phyloP scores from a whole-genome alignment of 1,140 invertebrate species.

The Brachystomella parvula region DNA sequence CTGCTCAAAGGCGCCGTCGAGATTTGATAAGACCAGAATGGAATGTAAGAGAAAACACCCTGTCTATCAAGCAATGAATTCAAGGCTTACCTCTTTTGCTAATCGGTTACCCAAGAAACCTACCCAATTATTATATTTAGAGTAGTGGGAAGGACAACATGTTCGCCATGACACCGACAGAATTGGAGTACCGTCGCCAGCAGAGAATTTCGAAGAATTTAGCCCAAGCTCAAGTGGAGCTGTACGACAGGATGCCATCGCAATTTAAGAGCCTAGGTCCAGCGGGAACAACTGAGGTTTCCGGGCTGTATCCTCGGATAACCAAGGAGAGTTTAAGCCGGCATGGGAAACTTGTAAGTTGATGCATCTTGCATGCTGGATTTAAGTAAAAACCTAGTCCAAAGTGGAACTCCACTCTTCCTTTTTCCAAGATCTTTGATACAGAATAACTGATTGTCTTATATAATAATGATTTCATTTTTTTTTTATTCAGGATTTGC shows the following conservation, averaged over 20 bases:
- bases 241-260: neutral
- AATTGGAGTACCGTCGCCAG: neutral
- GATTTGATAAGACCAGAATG: too few species aligned
- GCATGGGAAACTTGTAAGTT: neutral
- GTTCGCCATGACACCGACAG: neutral
- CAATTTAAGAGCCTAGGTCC: neutral
- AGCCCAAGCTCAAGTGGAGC: neutral
- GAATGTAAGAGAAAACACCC: too few species aligned
- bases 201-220: constrained; percentile 1
- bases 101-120: too few species aligned
- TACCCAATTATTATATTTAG: too few species aligned
- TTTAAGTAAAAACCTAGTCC: neutral
- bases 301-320: neutral
- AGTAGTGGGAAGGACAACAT: too few species aligned
- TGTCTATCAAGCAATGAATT: too few species aligned
- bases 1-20: too few species aligned
- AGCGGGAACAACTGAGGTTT: neutral
- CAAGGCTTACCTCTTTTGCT: too few species aligned
- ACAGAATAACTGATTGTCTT: neutral
- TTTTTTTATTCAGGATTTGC: neutral
- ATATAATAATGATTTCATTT: neutral
- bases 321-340: neutral
- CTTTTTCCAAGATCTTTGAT: neutral
- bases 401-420: neutral
- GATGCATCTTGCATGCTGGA: too few species aligned